Evolutionary conservation across 92 coral and sea anemone genomes (phyloP), one percentile per base, ranked within the genome.

Genomic region (Palythoa caribaeorum): DNA sequence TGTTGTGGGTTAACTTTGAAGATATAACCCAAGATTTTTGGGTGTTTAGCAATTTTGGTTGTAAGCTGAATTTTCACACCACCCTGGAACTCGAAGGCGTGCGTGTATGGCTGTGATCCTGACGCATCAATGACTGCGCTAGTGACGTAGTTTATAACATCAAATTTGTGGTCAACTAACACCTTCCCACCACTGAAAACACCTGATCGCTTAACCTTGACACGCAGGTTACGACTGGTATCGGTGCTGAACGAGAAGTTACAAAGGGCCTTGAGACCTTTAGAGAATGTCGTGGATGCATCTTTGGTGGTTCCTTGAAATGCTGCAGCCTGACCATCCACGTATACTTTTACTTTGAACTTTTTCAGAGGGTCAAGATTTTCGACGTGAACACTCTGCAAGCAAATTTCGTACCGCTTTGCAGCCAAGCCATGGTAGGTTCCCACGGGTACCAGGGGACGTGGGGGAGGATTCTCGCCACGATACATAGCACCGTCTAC

Each of bases 401-500:
- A 40, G 10, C 78, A 38, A 39, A 89, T 85, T 11, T 65, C 38
- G 57, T 78, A 89, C 51, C 17, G 53, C n/a, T 84, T 88, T 3
- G 91, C 71, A 3, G 77, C 88, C 74, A 91, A 1, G 17, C 36
- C 63, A 7, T 91, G 79, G 83, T 88, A 91, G 44, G 57, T 53
- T 3, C 76, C 85, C 38, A 52, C 53, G 5, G 80, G 85, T 38
- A 65, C 83, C 9, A 16, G 44, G 37, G 39, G 66, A 13, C 72
- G 51, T 2, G 21, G 50, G 9, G 50, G 40, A 3, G 88, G 90
- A 13, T 89, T 86, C 66, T 89, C 90, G 7, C 94, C 94, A 2
- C 94, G 94, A 75, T 87, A 92, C 94, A 92, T 92, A 12, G 28
- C 28, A 28, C 28, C 28, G 28, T 28, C 28, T 50, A 74, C n/a